A percentile compares a stretch with the other conserved stretches of the same genome.
These are phyloP conservation scores for Synergus japonicus DNA, from an alignment of 2,888 invertebrate genomes.

Conservation along the genomic window DNA sequence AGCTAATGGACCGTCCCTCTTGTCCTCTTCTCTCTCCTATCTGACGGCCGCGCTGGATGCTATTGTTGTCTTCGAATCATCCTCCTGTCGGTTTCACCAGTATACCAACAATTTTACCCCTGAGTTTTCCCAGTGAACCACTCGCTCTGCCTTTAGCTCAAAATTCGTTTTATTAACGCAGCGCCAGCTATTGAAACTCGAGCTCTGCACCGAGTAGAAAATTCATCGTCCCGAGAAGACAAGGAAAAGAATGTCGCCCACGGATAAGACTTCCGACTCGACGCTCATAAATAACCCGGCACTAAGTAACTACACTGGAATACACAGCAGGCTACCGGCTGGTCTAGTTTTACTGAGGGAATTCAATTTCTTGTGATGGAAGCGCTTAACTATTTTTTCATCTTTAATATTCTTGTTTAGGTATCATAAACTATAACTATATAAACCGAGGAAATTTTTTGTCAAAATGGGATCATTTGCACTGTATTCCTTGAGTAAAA, in stretches of 20 bases:
- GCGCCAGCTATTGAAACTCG: constrained; percentile 34
- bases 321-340: not conserved
- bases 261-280: constrained; percentile 37
- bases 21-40: constrained; percentile 47
- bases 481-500: no score
- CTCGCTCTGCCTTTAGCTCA: constrained; percentile 32
- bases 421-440: no score
- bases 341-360: not conserved
- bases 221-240: constrained; percentile 31
- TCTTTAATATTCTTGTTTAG: no score
- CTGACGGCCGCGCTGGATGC: constrained; percentile 52
- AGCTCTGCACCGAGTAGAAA: constrained; percentile 19
- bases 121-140: constrained; percentile 36
- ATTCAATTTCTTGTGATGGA: not conserved
- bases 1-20: constrained; percentile 66
- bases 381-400: no score
- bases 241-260: constrained; percentile 36
- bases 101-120: constrained; percentile 26
- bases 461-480: no score
- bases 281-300: constrained; percentile 22
- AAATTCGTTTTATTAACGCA: constrained; percentile 41
- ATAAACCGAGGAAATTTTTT: no score
- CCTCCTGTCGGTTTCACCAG: constrained; percentile 24
- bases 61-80: constrained; percentile 40
- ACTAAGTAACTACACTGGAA: not conserved